Percentiles rank a stretch among this genome's conserved stretches.
phyloP scores from a whole-genome alignment of 2,113 vertebrate species.

The Motacilla alba region DNA sequence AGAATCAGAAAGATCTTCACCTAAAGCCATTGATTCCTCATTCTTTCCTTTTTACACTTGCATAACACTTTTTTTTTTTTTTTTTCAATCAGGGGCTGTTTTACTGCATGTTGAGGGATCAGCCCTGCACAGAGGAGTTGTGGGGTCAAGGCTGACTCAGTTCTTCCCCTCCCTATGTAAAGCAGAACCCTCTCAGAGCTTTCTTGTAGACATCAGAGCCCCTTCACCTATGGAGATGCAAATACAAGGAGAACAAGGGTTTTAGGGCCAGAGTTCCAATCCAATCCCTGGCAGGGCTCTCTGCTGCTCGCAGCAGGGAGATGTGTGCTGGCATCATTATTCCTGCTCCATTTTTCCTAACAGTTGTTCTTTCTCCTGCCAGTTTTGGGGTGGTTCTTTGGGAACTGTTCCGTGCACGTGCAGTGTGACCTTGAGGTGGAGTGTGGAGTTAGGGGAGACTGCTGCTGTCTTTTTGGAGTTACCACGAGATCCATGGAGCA shows the following conservation, averaged over 20 bases:
- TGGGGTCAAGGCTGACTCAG: not conserved
- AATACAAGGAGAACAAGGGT: not conserved
- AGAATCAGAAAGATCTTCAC: not conserved
- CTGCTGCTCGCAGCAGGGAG: rapidly evolving
- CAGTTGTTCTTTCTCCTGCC: not conserved
- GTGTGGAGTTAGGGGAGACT: not conserved
- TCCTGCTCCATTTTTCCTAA: not conserved
- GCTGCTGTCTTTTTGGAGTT: not conserved
- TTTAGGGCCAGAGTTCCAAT: not conserved
- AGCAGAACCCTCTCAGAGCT: not conserved
- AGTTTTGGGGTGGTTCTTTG: not conserved
- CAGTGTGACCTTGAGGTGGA: not conserved
- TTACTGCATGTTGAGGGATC: not conserved
- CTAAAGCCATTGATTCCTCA: not conserved
- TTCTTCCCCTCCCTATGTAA: not conserved
- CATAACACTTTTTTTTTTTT: too few species aligned
- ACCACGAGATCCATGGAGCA: not conserved
- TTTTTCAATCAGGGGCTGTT: not conserved
- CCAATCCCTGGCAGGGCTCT: not conserved
- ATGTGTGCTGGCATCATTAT: rapidly evolving
- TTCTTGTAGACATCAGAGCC: not conserved
- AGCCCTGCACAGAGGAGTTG: not conserved
- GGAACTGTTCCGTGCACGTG: not conserved
- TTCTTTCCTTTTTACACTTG: not conserved
- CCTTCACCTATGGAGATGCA: not conserved